A percentile compares a stretch with the other conserved stretches of the same genome.
Evolutionary conservation across 2,797 vertebrate species (phyloP).

Genomic region (Luscinia luscinia): DNA sequence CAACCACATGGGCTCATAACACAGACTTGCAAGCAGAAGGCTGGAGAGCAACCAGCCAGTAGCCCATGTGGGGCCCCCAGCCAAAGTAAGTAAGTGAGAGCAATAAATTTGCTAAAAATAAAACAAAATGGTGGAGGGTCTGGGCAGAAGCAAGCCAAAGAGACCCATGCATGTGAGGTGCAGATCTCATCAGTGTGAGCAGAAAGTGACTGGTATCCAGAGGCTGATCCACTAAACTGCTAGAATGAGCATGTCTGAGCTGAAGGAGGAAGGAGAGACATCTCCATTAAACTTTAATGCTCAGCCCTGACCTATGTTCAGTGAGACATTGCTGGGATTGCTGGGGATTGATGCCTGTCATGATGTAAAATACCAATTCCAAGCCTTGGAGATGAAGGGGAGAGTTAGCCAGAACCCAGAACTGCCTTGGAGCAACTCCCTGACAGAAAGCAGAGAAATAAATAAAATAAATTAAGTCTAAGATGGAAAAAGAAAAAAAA

Average conservation of each 20-base stretch:
- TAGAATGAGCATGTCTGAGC: neutral
- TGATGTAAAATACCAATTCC: neutral
- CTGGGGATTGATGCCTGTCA: neutral
- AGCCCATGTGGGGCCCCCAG: neutral
- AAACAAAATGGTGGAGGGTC: neutral
- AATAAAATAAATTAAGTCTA: neutral
- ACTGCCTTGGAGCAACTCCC: neutral
- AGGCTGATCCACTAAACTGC: neutral
- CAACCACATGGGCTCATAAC: neutral
- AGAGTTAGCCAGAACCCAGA: neutral
- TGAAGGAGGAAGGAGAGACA: neutral
- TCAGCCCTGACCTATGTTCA: neutral
- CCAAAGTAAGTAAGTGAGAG: neutral
- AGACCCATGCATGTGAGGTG: accelerated
- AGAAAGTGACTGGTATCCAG: neutral
- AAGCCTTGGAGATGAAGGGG: neutral
- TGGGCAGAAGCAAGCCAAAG: neutral
- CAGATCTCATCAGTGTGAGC: neutral
- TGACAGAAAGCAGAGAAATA: neutral
- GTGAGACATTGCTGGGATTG: neutral
- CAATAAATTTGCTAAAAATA: neutral
- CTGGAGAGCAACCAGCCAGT: neutral
- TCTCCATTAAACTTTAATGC: conserved; percentile 27
- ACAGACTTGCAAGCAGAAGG: neutral
- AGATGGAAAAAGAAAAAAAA: neutral